A percentile compares a stretch with the other conserved stretches of the same genome.
These are phyloP conservation scores for Theodoxus fluviatilis DNA, from an alignment of 2,888 invertebrate species.

Conservation along the genomic window DNA sequence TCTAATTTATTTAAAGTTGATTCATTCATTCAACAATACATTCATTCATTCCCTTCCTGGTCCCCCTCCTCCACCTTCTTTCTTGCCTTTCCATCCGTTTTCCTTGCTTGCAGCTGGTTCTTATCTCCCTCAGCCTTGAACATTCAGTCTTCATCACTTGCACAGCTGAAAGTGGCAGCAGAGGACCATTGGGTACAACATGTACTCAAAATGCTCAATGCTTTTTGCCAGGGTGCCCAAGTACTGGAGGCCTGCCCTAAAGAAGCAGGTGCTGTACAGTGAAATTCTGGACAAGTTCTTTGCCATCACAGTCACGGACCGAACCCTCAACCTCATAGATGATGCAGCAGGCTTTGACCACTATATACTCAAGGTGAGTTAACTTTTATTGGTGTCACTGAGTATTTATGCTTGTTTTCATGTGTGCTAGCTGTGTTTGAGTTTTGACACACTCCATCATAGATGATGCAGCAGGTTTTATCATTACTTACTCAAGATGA, in stretches of 20 bases:
- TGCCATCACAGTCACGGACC: slow-evolving; percentile 81
- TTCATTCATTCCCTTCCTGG: no score
- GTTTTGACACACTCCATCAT: no score
- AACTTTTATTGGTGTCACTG: no score
- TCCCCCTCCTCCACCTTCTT: no score
- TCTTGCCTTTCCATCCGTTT: no score
- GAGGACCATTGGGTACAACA: not conserved
- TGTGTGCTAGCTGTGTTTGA: no score
- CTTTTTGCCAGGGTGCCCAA: slow-evolving; percentile 75
- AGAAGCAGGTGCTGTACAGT: slow-evolving; percentile 83
- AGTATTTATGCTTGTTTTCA: no score
- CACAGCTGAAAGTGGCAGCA: not conserved
- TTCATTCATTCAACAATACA: no score
- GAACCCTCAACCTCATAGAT: slow-evolving; percentile 85
- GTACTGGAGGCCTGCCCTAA: slow-evolving; percentile 86
- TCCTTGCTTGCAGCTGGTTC: no score
- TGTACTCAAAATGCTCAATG: not conserved
- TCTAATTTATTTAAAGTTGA: no score
- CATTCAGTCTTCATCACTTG: not conserved
- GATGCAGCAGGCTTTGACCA: slow-evolving; percentile 91
- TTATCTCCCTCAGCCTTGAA: not conserved
- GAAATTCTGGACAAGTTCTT: slow-evolving; percentile 88
- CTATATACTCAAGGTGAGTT: slow-evolving; percentile 82
- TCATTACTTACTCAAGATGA: no score
- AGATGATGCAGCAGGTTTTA: no score